Percentiles rank a stretch among this genome's conserved stretches.
Evolutionary conservation across 2,113 vertebrate species (phyloP).

Genomic region (Takifugu bimaculatus): DNA sequence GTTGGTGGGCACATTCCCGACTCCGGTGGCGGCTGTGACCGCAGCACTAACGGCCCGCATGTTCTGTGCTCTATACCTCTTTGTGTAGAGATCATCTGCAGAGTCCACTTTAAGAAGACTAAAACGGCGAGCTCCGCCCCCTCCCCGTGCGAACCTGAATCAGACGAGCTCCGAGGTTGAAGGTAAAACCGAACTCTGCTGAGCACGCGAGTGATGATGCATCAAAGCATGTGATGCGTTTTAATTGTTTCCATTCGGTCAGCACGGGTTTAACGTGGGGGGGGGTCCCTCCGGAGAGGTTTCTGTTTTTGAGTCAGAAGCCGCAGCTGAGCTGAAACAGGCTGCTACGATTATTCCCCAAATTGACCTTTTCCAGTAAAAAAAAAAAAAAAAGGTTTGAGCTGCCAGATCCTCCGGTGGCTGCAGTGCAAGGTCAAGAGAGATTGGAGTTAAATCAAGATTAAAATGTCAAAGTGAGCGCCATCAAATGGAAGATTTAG

Average conservation of each 20-base stretch:
- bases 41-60: no score
- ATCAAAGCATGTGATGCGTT: background rate
- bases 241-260: background rate
- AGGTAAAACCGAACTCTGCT: conserved; percentile 31
- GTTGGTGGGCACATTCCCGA: conserved; percentile 17
- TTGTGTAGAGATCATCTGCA: conserved; percentile 46
- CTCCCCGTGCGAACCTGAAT: conserved; percentile 54
- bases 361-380: conserved; percentile 32
- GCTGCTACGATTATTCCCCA: conserved; percentile 11
- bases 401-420: conserved; percentile 21
- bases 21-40: no score
- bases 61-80: no score
- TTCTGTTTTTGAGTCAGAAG: background rate
- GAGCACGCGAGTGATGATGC: background rate
- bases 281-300: background rate
- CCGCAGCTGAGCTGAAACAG: conserved; percentile 3
- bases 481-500: conserved; percentile 39
- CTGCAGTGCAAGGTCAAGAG: conserved; percentile 15
- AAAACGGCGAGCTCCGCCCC: conserved; percentile 87
- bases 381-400: conserved; percentile 22
- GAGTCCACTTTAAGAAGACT: conserved; percentile 80
- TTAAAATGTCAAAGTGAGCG: conserved; percentile 48
- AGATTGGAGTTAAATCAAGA: conserved; percentile 51
- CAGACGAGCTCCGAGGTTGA: conserved; percentile 25
- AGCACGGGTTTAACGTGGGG: background rate